Base-by-base conservation (phyloP, 64 coral and sea anemone genomes). In the Cladopsammia gracilis region DNA sequence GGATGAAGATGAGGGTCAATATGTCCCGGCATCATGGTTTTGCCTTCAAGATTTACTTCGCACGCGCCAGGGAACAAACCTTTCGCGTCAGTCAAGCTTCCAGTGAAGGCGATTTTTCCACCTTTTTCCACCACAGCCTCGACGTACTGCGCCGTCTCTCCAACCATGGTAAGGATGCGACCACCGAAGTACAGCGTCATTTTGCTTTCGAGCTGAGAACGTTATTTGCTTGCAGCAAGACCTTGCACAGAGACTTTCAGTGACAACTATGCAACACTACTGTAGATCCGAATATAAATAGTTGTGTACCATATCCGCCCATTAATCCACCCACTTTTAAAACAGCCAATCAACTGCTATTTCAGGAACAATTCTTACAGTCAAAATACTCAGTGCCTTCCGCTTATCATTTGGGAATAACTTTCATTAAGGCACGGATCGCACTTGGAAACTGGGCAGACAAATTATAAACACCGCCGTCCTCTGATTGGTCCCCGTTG, bases 1-100 rank as follows among this genome's bases (percentile, higher is more conserved):
- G 85, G 85, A 44, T 87, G 85, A 87, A 87, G 68, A 50, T 87
- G 85, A 19, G 85, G 85, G 23, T 87, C 85, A 4, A 87, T 86
- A 6, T 86, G 82, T 61, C 82, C 82, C 4, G 82, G 82, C 82
- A 86, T 86, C 82, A 86, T 86, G 46, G 64, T 70, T 51, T 34
- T 11, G 10, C 82, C 82, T 70, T 86, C 14, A 14, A 86, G 82
- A 45, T 86, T 51, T 11, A 70, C 15, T 43, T 70, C 23, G 44
- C 5, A 20, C 3, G 64, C 69, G 52, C 0, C 71, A 71, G 62
- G 85, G 25, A 87, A 87, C 9, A 34, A 42, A 4, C 34, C 57
- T 44, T 58, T 43, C 12, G 85, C 85, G 3, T 73, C 52, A 13
- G 48, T 8, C 3, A 87, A 68, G 64, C 85, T 87, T 87, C 85